phyloP scores from a whole-genome alignment of 2,113 vertebrate genomes.

The Lampris incognitus region DNA sequence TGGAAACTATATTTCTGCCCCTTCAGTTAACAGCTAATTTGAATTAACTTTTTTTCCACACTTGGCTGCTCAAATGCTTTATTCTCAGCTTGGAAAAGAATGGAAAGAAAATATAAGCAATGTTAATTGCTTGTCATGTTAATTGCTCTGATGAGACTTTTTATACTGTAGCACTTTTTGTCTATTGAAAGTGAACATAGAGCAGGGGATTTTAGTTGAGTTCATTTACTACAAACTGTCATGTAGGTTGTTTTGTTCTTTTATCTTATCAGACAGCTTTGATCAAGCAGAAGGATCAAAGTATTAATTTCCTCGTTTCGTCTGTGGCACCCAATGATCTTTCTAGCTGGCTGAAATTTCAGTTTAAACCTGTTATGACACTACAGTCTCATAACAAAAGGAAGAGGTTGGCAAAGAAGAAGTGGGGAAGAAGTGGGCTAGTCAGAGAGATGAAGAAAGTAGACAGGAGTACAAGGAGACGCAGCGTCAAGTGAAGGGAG shows the following conservation, averaged over 20 bases:
- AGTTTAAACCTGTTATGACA: no score
- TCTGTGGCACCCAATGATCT: background rate
- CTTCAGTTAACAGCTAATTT: conserved; percentile 40
- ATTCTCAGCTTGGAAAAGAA: conserved; percentile 12
- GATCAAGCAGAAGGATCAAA: background rate
- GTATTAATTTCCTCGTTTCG: background rate
- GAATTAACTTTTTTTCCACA: conserved; percentile 33
- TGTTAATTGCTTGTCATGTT: background rate
- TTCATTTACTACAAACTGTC: background rate
- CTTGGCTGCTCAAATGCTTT: conserved; percentile 19
- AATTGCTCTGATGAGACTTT: background rate
- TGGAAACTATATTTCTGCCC: conserved; percentile 55
- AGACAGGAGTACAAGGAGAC: no score
- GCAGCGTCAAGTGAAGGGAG: no score
- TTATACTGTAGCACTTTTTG: background rate
- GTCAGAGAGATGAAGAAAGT: no score
- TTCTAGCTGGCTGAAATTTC: background rate
- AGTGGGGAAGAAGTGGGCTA: no score
- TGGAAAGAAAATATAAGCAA: conserved; percentile 30
- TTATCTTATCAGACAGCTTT: background rate
- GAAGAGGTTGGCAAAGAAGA: no score
- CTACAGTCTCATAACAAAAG: no score
- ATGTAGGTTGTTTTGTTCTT: background rate
- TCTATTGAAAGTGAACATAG: background rate
- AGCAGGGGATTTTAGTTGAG: background rate